Conservation (phyloP, 2,113 vertebrate species). For the Piaya cayana region DNA sequence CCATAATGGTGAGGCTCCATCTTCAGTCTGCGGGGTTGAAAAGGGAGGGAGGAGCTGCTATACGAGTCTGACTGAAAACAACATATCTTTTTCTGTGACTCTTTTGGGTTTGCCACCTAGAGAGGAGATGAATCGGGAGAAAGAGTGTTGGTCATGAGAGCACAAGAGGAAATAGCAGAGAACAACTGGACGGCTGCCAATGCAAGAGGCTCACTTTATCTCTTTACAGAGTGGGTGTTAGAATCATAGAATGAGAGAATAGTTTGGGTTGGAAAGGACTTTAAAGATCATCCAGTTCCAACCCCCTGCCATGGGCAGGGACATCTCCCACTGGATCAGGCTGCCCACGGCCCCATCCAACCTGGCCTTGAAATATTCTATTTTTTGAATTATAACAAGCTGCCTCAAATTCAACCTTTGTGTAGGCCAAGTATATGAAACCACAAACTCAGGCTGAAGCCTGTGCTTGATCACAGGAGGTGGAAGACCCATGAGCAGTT, state of each 20-base stretch:
- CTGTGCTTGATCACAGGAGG: not conserved
- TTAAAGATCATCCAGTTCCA: too few species aligned
- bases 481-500: not conserved
- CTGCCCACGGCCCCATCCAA: too few species aligned
- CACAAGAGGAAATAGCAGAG: not conserved
- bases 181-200: not conserved
- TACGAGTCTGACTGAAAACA: not conserved
- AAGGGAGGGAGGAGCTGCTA: not conserved
- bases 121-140: not conserved
- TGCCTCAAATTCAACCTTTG: not conserved
- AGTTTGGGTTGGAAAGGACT: too few species aligned
- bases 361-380: not conserved
- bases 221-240: not conserved
- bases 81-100: not conserved
- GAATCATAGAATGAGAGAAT: too few species aligned
- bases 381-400: not conserved
- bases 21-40: not conserved
- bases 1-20: not conserved
- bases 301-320: too few species aligned
- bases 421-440: not conserved
- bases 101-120: not conserved
- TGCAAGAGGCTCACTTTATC: not conserved
- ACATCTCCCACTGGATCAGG: too few species aligned
- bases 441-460: not conserved
- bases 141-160: accelerated